A percentile compares a stretch with the other conserved stretches of the same genome.
Conservation (phyloP, 2,797 vertebrate species). For the Tachyglossus aculeatus region DNA sequence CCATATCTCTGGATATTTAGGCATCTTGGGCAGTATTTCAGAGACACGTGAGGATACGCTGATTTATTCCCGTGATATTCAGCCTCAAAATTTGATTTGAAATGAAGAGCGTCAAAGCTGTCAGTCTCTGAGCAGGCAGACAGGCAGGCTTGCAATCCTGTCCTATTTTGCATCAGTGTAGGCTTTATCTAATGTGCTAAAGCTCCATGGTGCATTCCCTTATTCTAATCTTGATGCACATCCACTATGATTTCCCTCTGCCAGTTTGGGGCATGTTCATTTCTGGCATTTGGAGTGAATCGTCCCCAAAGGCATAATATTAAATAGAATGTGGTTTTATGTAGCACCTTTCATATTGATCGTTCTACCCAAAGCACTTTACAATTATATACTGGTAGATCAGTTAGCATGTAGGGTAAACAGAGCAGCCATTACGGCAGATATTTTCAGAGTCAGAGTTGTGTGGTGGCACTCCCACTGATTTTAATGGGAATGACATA, state of each 20-base stretch:
- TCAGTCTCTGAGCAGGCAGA: neutral
- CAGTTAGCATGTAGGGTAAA: slow-evolving; percentile 19
- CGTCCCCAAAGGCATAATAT: slow-evolving; percentile 10
- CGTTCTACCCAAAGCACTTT: fast-evolving
- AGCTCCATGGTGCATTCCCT: neutral
- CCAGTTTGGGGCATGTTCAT: slow-evolving; percentile 15
- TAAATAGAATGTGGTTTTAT: slow-evolving; percentile 17
- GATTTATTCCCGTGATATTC: neutral
- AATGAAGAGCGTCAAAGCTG: neutral
- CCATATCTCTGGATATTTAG: too few species aligned
- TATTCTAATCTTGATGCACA: slow-evolving; percentile 9
- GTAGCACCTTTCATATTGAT: slow-evolving; percentile 5
- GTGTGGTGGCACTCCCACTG: neutral
- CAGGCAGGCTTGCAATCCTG: neutral
- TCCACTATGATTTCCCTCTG: slow-evolving; percentile 14
- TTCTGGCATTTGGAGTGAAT: slow-evolving; percentile 18
- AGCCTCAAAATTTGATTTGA: slow-evolving; percentile 8
- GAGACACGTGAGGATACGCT: neutral
- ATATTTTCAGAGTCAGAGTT: slow-evolving; percentile 2
- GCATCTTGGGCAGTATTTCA: neutral
- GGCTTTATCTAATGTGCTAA: neutral
- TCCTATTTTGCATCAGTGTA: slow-evolving; percentile 1
- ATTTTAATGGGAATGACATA: neutral
- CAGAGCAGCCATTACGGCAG: neutral
- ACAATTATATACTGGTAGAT: neutral